Conservation (phyloP, 2,888 invertebrate species). For the Oligia fasciuncula region DNA sequence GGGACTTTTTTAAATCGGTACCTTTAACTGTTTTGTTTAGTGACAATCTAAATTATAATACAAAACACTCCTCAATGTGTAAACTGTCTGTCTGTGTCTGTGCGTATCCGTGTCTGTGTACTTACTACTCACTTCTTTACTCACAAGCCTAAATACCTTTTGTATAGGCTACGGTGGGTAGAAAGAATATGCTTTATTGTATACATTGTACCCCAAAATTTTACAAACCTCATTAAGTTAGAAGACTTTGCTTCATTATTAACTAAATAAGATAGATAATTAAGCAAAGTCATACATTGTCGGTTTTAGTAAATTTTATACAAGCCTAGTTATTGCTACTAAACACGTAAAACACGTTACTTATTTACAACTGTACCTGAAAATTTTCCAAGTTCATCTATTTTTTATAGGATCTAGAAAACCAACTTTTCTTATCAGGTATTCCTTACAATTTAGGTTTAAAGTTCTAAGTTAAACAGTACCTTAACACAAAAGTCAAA, state of each 20-base stretch:
- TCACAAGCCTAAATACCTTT: neutral
- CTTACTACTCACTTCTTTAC: neutral
- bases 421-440: neutral
- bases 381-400: neutral
- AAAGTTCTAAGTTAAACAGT: constrained; percentile 48
- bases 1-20: constrained; percentile 13
- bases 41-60: neutral
- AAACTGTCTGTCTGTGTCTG: too few relatives aligned
- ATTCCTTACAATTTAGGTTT: constrained; percentile 34
- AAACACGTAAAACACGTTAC: neutral
- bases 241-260: neutral
- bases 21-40: too few relatives aligned
- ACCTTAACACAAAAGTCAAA: constrained; percentile 63
- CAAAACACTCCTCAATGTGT: neutral
- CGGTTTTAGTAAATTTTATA: neutral
- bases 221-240: neutral
- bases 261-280: too few relatives aligned
- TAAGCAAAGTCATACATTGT: neutral
- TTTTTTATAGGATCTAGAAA: constrained; percentile 1
- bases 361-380: neutral
- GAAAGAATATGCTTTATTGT: neutral
- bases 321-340: neutral
- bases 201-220: too few relatives aligned
- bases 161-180: too few relatives aligned
- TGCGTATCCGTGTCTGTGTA: too few relatives aligned